Evolutionary conservation across 1,140 invertebrate species (phyloP).

Genomic region (Orussus abietinus): DNA sequence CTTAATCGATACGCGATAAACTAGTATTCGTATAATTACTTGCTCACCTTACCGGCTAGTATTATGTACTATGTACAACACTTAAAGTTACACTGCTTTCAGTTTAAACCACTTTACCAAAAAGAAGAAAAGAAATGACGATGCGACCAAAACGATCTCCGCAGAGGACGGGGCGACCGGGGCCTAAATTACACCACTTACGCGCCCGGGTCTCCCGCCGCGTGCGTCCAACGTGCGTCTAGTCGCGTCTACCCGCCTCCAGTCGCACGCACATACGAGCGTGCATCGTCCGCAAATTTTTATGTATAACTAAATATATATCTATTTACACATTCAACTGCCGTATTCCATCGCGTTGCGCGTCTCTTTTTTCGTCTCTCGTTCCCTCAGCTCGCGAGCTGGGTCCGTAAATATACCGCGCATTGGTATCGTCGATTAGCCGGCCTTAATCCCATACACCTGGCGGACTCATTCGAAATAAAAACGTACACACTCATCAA

Average conservation of each 20-base stretch:
- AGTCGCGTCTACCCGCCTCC: too few species aligned
- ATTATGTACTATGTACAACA: slow-evolving; percentile 54
- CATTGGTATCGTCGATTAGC: slow-evolving; percentile 33
- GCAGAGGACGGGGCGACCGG: too few species aligned
- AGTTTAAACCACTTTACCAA: slow-evolving; percentile 41
- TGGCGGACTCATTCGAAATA: slow-evolving; percentile 50
- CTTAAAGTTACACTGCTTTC: slow-evolving; percentile 36
- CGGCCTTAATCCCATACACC: slow-evolving; percentile 28
- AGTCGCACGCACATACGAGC: too few species aligned
- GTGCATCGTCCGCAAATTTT: too few species aligned
- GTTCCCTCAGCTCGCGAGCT: slow-evolving; percentile 13
- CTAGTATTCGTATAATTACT: slow-evolving; percentile 49
- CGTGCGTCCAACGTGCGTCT: too few species aligned
- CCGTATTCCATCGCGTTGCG: too few species aligned
- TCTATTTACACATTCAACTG: too few species aligned
- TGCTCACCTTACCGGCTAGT: slow-evolving; percentile 47
- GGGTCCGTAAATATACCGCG: slow-evolving; percentile 20
- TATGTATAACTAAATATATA: too few species aligned
- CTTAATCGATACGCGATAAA: slow-evolving; percentile 43
- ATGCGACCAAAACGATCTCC: too few species aligned
- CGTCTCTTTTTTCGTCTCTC: slow-evolving; percentile 14
- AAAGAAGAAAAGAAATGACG: slow-evolving; percentile 29
- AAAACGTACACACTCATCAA: slow-evolving; percentile 48
- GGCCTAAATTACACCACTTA: too few species aligned
- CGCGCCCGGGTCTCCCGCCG: too few species aligned